Evolutionary conservation across 2,797 vertebrate species (phyloP).

Genomic region (Brachyrhaphis roseni): DNA sequence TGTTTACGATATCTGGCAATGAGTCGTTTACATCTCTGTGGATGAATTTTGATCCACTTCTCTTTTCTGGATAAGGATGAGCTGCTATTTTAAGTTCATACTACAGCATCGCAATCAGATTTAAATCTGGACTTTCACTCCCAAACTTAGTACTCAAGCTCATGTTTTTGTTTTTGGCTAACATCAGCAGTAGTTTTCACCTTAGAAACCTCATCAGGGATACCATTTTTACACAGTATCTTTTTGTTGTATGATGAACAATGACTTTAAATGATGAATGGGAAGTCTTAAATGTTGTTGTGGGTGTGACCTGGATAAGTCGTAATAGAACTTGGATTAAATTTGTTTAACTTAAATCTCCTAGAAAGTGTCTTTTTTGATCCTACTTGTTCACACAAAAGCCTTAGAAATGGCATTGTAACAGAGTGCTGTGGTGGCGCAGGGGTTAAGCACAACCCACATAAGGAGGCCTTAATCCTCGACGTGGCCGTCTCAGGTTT

Average conservation of each 20-base stretch:
- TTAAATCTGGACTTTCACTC: background rate
- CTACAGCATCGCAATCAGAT: background rate
- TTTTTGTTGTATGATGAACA: background rate
- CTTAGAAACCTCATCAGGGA: background rate
- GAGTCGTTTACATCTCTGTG: too few relatives aligned
- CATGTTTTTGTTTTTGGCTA: background rate
- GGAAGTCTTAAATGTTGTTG: too few relatives aligned
- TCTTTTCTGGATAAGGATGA: background rate
- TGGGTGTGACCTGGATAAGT: too few relatives aligned
- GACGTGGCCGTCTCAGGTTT: fast-evolving
- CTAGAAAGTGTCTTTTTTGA: too few relatives aligned
- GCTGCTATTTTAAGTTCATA: background rate
- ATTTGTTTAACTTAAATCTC: too few relatives aligned
- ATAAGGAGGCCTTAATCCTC: too few relatives aligned
- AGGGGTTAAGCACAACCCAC: too few relatives aligned
- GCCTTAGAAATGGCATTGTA: too few relatives aligned
- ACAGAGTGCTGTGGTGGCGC: too few relatives aligned
- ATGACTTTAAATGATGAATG: background rate
- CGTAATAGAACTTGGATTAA: too few relatives aligned
- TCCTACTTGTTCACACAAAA: too few relatives aligned
- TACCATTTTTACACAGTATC: background rate
- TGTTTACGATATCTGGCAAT: background rate
- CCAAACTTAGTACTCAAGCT: background rate
- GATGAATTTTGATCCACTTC: background rate
- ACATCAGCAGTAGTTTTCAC: background rate